Conservation (phyloP, 2,888 invertebrate species). For the Chrysopilus asiliformis region DNA sequence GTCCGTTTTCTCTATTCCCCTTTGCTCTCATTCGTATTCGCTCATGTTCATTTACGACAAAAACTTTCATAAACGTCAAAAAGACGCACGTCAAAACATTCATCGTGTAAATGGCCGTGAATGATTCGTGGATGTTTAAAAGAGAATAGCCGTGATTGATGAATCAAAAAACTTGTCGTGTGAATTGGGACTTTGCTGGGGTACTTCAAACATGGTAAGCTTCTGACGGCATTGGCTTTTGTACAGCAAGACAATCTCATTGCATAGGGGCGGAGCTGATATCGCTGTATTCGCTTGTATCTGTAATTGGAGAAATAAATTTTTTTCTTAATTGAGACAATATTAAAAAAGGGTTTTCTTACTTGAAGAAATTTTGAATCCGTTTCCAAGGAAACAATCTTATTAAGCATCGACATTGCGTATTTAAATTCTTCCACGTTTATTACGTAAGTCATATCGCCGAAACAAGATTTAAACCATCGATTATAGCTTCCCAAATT, state of each 20-base stretch:
- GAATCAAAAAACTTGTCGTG: too few species aligned
- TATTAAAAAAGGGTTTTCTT: neutral
- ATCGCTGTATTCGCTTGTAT: slow-evolving; percentile 27
- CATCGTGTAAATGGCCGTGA: too few species aligned
- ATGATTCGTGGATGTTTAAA: too few species aligned
- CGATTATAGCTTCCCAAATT: slow-evolving; percentile 11
- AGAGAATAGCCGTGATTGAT: too few species aligned
- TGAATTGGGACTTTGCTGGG: too few species aligned
- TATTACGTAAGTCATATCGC: slow-evolving; percentile 29
- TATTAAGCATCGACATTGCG: slow-evolving; percentile 21
- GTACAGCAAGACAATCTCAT: slow-evolving; percentile 28
- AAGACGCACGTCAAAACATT: too few species aligned
- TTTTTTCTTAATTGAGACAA: neutral
- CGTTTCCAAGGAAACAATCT: slow-evolving; percentile 24
- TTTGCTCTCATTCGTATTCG: too few species aligned
- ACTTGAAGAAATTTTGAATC: slow-evolving; percentile 28
- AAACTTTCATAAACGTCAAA: too few species aligned
- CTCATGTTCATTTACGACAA: too few species aligned
- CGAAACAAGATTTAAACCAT: slow-evolving; percentile 31
- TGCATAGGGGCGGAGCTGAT: slow-evolving; percentile 25
- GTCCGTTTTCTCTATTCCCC: too few species aligned
- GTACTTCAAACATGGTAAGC: neutral
- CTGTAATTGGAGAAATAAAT: slow-evolving; percentile 16
- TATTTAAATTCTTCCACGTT: slow-evolving; percentile 23
- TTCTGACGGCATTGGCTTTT: slow-evolving; percentile 22